phyloP scores from a whole-genome alignment of 2,113 vertebrate genomes.

The Grus americana region DNA sequence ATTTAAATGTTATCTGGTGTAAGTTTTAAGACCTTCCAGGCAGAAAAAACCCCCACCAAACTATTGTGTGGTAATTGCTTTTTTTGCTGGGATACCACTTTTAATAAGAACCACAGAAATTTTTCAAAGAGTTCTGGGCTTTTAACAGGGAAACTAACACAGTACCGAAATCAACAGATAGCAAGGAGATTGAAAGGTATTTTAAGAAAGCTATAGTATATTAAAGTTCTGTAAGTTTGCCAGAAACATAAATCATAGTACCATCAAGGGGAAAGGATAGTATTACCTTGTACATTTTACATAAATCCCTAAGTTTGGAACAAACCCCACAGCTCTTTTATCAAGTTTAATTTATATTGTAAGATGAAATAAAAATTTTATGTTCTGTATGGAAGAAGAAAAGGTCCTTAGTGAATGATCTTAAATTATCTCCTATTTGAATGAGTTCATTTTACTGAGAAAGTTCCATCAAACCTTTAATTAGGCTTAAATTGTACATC shows the following conservation, averaged over 20 bases:
- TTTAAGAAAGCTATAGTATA: background rate
- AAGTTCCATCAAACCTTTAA: constrained; percentile 76
- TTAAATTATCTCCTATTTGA: constrained; percentile 75
- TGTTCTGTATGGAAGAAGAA: constrained; percentile 62
- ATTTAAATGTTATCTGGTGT: background rate
- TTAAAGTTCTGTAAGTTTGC: background rate
- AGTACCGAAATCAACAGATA: background rate
- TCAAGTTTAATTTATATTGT: constrained; percentile 74
- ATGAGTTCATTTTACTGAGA: constrained; percentile 75
- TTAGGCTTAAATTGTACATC: constrained; percentile 75
- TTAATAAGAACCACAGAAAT: background rate
- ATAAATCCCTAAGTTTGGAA: constrained; percentile 21
- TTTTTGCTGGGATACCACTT: background rate
- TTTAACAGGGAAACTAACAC: background rate
- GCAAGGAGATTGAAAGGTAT: background rate
- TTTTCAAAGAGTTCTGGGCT: background rate
- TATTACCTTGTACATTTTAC: constrained; percentile 7
- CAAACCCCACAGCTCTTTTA: constrained; percentile 16
- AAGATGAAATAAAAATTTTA: constrained; percentile 73
- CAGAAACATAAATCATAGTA: background rate
- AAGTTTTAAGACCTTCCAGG: background rate
- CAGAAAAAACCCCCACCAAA: accelerated
- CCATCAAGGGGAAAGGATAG: background rate
- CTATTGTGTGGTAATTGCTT: background rate
- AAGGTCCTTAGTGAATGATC: constrained; percentile 61